These are phyloP conservation scores for Diogma glabrata DNA, from an alignment of 2,888 invertebrate species.

Conservation along the genomic window DNA sequence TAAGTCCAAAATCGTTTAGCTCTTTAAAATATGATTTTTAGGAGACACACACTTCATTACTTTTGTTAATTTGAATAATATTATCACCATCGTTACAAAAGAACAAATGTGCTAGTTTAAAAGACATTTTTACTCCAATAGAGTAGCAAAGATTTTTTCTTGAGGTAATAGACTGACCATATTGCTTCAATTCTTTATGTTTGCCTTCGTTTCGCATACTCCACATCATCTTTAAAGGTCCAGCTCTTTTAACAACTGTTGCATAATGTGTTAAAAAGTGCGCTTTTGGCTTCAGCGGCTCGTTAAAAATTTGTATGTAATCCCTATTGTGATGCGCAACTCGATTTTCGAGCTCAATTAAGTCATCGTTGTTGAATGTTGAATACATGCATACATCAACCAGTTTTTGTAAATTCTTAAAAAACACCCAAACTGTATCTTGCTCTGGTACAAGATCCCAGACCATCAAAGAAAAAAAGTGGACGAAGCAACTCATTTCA, in stretches of 20 bases:
- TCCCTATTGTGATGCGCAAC: neutral
- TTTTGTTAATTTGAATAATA: neutral
- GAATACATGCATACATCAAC: conserved; percentile 1
- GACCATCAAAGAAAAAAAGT: neutral
- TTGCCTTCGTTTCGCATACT: neutral
- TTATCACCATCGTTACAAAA: neutral
- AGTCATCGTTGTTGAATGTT: neutral
- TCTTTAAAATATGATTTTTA: neutral
- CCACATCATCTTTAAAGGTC: neutral
- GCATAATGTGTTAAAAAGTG: neutral
- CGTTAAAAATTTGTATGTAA: neutral
- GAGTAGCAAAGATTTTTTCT: neutral
- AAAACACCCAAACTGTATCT: neutral
- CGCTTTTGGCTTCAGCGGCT: neutral
- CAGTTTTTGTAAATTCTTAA: neutral
- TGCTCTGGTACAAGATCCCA: neutral
- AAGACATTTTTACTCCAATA: neutral
- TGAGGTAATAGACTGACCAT: neutral
- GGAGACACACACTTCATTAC: neutral
- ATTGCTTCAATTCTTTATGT: neutral
- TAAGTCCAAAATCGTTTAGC: neutral
- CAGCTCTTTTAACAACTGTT: neutral
- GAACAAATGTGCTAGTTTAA: neutral
- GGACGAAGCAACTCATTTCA: neutral
- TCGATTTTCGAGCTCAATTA: neutral